A percentile compares a stretch with the other conserved stretches of the same genome.
These are phyloP conservation scores for Hormaphis cornu DNA, from an alignment of 1,140 invertebrate species.

Conservation along the genomic window DNA sequence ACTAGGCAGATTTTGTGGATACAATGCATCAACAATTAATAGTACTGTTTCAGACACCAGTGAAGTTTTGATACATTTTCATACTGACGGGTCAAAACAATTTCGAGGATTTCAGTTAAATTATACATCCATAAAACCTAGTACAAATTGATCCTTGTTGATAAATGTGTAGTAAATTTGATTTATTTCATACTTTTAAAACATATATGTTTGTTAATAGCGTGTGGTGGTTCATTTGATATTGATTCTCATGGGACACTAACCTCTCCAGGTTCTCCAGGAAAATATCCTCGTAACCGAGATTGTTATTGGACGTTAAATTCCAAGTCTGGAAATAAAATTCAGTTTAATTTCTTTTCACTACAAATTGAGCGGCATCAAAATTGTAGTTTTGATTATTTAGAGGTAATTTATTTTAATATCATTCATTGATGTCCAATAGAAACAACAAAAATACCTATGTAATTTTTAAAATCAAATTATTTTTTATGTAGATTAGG, in stretches of 20 bases:
- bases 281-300: slow-evolving; percentile 65
- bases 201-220: slow-evolving; percentile 39
- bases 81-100: slow-evolving; percentile 54
- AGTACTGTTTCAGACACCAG: slow-evolving; percentile 64
- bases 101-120: slow-evolving; percentile 57
- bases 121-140: slow-evolving; percentile 60
- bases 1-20: slow-evolving; percentile 67
- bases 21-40: slow-evolving; percentile 47
- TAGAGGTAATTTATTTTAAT: slow-evolving; percentile 51
- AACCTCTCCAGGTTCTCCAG: slow-evolving; percentile 70
- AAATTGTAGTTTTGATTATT: slow-evolving; percentile 67
- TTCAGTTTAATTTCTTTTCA: slow-evolving; percentile 71
- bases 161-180: no score
- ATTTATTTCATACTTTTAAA: no score
- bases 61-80: slow-evolving; percentile 66
- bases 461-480: background rate
- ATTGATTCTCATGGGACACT: slow-evolving; percentile 56
- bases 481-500: background rate
- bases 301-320: slow-evolving; percentile 70
- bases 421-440: background rate
- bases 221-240: slow-evolving; percentile 59
- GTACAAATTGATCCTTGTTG: slow-evolving; percentile 41
- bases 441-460: no score
- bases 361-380: slow-evolving; percentile 63
- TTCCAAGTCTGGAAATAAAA: slow-evolving; percentile 58